Base-by-base conservation (phyloP, 1,140 invertebrate genomes). In the Drosophila kikkawai region DNA sequence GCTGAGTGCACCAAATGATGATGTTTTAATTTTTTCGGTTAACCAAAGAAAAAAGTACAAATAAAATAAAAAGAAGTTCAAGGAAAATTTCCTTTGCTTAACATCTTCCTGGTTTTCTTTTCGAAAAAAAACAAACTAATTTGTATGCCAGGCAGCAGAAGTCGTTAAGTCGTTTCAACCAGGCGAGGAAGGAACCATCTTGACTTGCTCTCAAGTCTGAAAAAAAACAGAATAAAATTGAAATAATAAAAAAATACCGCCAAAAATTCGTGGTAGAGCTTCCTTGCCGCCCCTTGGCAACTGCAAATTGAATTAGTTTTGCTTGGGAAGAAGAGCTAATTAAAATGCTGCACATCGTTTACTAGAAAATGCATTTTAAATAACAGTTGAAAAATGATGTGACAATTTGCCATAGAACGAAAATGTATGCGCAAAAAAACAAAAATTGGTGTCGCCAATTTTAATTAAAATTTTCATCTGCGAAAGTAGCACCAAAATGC, bases 21-120 rank as follows among this genome's bases (percentile, higher is more conserved):
- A 88, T 88, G 85, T 88, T 88, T 90, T 88, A 88, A 88, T 88
- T 88, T 90, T 88, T 88, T 88, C 84, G 85, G 85, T 85, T 88
- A 88, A 81, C 85, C 80, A 61, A 88, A 68, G 53, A 22, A 56
- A 69, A 66, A 69, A 69, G 47, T 67, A 42, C 29, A 70, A 68
- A 67, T 67, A 68, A 70, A 67, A 70, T 48, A 70, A 68, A 68
- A 65, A 45, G 50, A 85, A 63, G 77, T 80, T 84, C 57, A 75
- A 48, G 84, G 59, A 58, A 75, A 88, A 78, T 81, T 59, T 81
- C 75, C 81, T 57, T 48, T 47, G 61, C 75, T 68, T 51, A 66
- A 65, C 61, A 57, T 73, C 69, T 87, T 63, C 76, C 55, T 60
- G 64, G 76, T 59, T 65, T 66, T 69, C 44, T 44, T 45, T 13